phyloP scores from a whole-genome alignment of 2,113 vertebrate genomes.

The Heterochromis multidens region DNA sequence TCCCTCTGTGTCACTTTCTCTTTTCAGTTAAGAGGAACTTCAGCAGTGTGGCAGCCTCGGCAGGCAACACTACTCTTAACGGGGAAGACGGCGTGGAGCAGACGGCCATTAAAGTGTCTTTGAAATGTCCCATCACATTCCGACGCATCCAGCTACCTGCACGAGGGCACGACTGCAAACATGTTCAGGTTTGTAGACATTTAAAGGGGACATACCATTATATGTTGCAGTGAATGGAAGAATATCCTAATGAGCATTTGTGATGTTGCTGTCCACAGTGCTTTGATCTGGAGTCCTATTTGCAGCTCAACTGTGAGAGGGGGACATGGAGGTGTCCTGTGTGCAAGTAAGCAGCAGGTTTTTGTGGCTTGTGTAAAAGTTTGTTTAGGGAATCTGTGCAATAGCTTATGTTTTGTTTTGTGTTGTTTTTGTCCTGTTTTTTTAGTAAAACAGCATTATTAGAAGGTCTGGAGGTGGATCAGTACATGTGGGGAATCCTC shows the following conservation, averaged over 20 bases:
- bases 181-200: constrained; percentile 84
- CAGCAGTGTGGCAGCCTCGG: constrained; percentile 94
- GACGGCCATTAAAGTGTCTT: constrained; percentile 97
- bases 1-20: neutral
- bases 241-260: neutral
- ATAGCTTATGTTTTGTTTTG: neutral
- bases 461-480: constrained; percentile 97
- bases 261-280: constrained; percentile 77
- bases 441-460: constrained; percentile 98
- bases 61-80: constrained; percentile 91
- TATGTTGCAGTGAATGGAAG: neutral
- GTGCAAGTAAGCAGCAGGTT: constrained; percentile 88
- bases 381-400: neutral
- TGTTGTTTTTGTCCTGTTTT: neutral
- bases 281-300: constrained; percentile 97
- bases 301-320: constrained; percentile 98
- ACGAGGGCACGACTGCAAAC: constrained; percentile 97
- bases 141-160: constrained; percentile 96
- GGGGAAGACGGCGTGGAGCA: constrained; percentile 98
- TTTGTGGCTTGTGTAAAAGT: neutral
- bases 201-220: neutral
- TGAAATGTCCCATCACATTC: constrained; percentile 99
- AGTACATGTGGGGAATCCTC: constrained; percentile 99
- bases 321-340: constrained; percentile 99
- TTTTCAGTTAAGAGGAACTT: constrained; percentile 86